phyloP scores from a whole-genome alignment of 1,140 invertebrate species.

The Geopemphigus sp. region DNA sequence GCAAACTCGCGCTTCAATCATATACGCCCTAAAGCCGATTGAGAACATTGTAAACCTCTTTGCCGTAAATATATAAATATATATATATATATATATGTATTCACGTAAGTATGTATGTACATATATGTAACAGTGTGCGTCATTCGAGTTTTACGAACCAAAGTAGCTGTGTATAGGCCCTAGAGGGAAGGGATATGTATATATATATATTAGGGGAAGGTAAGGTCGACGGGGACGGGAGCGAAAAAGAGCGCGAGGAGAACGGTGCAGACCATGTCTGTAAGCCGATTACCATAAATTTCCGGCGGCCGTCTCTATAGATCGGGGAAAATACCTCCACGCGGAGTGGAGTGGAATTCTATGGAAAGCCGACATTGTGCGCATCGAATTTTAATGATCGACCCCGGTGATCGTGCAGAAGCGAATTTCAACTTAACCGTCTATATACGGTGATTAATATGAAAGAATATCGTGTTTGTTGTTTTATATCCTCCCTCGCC shows the following conservation, averaged over 20 bases:
- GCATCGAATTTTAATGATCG: slow-evolving; percentile 43
- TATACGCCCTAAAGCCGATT: neutral
- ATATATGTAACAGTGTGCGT: slow-evolving; percentile 8
- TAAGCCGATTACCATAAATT: slow-evolving; percentile 49
- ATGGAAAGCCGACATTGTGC: neutral
- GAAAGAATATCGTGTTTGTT: slow-evolving; percentile 24
- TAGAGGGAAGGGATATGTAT: neutral
- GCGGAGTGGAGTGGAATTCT: neutral
- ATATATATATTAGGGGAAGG: neutral
- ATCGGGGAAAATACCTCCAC: neutral
- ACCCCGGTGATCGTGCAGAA: slow-evolving; percentile 16
- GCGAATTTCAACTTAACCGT: slow-evolving; percentile 33
- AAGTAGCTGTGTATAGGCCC: neutral
- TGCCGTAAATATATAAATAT: neutral
- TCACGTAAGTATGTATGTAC: neutral
- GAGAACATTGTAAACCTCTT: slow-evolving; percentile 12
- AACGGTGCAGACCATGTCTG: slow-evolving; percentile 6
- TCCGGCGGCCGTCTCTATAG: neutral
- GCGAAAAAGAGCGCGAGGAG: neutral
- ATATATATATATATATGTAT: slow-evolving; percentile 13
- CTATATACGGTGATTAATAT: slow-evolving; percentile 11
- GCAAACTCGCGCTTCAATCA: too few species aligned
- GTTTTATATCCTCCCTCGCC: neutral
- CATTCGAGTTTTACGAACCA: slow-evolving; percentile 16
- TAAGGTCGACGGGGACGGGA: neutral